Conservation (phyloP, 2,888 invertebrate genomes). For the Amorpha juglandis region DNA sequence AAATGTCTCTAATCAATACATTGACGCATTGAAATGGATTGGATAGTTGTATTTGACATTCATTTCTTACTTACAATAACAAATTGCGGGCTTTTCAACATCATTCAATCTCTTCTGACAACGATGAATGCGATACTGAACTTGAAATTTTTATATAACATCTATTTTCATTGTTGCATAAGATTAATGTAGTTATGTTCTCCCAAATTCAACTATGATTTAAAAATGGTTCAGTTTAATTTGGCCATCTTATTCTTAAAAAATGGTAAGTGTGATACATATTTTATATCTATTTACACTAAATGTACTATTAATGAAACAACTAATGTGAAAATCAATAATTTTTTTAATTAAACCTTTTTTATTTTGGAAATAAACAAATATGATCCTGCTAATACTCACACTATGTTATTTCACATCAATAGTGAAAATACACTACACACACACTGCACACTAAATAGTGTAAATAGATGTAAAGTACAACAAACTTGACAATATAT, state of each 20-base stretch:
- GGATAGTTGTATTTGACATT: not conserved
- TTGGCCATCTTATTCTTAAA: not conserved
- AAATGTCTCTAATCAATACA: not conserved
- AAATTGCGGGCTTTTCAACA: not conserved
- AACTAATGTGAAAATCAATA: not conserved
- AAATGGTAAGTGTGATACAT: too few relatives aligned
- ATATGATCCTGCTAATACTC: too few relatives aligned
- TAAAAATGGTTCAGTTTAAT: not conserved
- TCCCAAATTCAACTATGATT: not conserved
- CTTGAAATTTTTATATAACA: not conserved
- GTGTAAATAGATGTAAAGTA: too few relatives aligned
- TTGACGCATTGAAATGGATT: not conserved
- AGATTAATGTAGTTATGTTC: not conserved
- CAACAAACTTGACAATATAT: too few relatives aligned
- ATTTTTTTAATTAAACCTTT: too few relatives aligned
- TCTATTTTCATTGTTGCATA: not conserved
- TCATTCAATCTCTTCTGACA: not conserved
- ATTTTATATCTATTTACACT: too few relatives aligned
- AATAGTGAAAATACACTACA: too few relatives aligned
- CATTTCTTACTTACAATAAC: not conserved
- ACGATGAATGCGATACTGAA: not conserved
- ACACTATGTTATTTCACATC: too few relatives aligned
- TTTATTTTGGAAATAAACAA: too few relatives aligned
- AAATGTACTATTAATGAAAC: not conserved
- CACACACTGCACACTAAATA: too few relatives aligned